These are phyloP conservation scores for Drymonia ruficornis DNA, from an alignment of 2,888 invertebrate genomes.

Conservation along the genomic window DNA sequence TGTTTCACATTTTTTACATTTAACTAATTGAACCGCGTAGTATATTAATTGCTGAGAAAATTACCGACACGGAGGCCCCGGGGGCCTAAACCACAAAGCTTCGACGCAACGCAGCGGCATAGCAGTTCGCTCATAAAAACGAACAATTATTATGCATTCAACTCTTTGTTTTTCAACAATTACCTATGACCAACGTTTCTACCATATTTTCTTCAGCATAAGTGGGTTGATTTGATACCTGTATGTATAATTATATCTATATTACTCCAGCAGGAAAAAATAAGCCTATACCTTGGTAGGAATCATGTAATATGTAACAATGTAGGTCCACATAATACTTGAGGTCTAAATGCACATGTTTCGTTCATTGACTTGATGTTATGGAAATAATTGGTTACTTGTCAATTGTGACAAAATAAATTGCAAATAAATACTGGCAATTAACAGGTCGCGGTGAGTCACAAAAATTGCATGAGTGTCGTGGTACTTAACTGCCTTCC, in stretches of 20 bases:
- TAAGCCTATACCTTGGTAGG: conserved; percentile 17
- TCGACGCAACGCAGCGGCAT: conserved; percentile 42
- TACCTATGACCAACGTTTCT: conserved; percentile 56
- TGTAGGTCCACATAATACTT: not conserved
- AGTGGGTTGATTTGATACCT: conserved; percentile 47
- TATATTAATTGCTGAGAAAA: conserved; percentile 81
- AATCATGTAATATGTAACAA: conserved; percentile 1
- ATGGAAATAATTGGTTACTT: no score
- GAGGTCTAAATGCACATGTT: no score
- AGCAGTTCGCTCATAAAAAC: conserved; percentile 66
- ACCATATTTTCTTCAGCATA: conserved; percentile 55
- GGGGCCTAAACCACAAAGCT: conserved; percentile 74
- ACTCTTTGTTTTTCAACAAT: conserved; percentile 65
- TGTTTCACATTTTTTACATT: conserved; percentile 73
- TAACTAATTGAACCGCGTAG: conserved; percentile 72
- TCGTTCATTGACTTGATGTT: no score
- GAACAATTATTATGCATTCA: conserved; percentile 68
- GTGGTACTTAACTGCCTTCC: no score
- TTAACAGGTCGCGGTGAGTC: no score
- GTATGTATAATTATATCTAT: conserved; percentile 27
- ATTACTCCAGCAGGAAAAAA: conserved; percentile 23
- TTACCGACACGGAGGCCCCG: conserved; percentile 61
- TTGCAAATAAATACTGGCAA: no score
- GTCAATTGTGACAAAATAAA: no score
- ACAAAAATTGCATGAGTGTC: no score